phyloP scores from a whole-genome alignment of 2,797 vertebrate species.

The Trachops cirrhosus region DNA sequence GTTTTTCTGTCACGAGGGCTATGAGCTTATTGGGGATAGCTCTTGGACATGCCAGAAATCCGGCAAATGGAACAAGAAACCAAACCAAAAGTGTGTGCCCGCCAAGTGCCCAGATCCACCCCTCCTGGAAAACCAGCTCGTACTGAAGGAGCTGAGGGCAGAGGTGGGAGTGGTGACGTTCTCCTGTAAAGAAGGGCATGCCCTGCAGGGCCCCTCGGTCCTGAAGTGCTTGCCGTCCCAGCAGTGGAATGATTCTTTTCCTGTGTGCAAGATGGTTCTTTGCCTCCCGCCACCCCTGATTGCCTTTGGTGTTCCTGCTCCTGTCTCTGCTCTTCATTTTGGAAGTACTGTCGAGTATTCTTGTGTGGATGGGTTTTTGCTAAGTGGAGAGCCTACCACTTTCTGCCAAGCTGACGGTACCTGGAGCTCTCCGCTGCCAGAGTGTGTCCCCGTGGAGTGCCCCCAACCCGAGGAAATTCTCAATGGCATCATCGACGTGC shows the following conservation, averaged over 20 bases:
- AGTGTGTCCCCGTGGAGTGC: slow-evolving; percentile 95
- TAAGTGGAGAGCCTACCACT: slow-evolving; percentile 85
- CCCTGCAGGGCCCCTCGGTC: slow-evolving; percentile 88
- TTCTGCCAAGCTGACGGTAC: slow-evolving; percentile 88
- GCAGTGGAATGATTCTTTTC: slow-evolving; percentile 96
- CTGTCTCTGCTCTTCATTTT: slow-evolving; percentile 83
- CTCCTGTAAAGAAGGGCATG: slow-evolving; percentile 93
- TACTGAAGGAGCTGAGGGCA: slow-evolving; percentile 87
- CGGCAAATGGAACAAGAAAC: slow-evolving; percentile 91
- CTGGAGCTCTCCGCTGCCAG: slow-evolving; percentile 92
- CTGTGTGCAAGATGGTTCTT: slow-evolving; percentile 90
- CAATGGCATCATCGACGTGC: slow-evolving; percentile 95
- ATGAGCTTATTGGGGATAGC: slow-evolving; percentile 90
- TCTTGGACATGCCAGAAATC: slow-evolving; percentile 94
- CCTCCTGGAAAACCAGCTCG: slow-evolving; percentile 91
- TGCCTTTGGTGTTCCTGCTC: slow-evolving; percentile 87
- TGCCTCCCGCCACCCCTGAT: slow-evolving; percentile 91
- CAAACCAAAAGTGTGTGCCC: slow-evolving; percentile 89
- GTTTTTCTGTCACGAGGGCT: slow-evolving; percentile 94
- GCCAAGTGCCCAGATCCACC: slow-evolving; percentile 94
- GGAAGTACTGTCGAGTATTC: slow-evolving; percentile 88
- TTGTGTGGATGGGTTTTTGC: slow-evolving; percentile 93
- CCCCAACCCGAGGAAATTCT: slow-evolving; percentile 93
- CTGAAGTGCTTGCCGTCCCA: slow-evolving; percentile 91
- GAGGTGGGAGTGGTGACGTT: slow-evolving; percentile 90